phyloP scores from a whole-genome alignment of 2,797 vertebrate genomes.

The Myotis findleyi region DNA sequence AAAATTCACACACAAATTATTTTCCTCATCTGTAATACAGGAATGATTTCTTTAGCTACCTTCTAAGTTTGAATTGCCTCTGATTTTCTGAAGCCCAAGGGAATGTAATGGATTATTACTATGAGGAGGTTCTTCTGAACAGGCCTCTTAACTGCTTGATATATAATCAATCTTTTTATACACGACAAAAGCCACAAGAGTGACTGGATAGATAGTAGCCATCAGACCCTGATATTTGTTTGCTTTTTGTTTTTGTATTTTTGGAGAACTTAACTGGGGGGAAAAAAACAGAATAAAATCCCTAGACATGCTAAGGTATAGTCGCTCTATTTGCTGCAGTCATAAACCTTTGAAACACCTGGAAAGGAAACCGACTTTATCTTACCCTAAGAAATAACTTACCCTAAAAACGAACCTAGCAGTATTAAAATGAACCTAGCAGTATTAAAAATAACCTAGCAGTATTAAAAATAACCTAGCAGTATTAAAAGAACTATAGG shows the following conservation, averaged over 20 bases:
- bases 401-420: conserved; percentile 78
- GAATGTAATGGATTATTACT: not conserved
- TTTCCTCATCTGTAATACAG: not conserved
- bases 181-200: not conserved
- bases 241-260: not conserved
- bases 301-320: conserved; percentile 69
- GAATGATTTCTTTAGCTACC: not conserved
- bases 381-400: conserved; percentile 81
- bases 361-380: conserved; percentile 81
- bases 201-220: not conserved
- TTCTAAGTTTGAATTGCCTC: not conserved
- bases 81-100: not conserved
- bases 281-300: conserved; percentile 73
- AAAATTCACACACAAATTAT: not conserved
- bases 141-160: not conserved
- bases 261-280: conserved; percentile 74
- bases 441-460: conserved; percentile 70
- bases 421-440: conserved; percentile 69
- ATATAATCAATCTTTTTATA: not conserved
- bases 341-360: conserved; percentile 75
- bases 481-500: conserved; percentile 68
- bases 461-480: conserved; percentile 41
- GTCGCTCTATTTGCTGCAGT: conserved; percentile 60
- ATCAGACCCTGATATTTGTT: conserved; percentile 66
- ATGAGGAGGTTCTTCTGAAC: not conserved